Base-by-base conservation (phyloP, 1,140 invertebrate genomes). In the Muscidifurax raptorellus region DNA sequence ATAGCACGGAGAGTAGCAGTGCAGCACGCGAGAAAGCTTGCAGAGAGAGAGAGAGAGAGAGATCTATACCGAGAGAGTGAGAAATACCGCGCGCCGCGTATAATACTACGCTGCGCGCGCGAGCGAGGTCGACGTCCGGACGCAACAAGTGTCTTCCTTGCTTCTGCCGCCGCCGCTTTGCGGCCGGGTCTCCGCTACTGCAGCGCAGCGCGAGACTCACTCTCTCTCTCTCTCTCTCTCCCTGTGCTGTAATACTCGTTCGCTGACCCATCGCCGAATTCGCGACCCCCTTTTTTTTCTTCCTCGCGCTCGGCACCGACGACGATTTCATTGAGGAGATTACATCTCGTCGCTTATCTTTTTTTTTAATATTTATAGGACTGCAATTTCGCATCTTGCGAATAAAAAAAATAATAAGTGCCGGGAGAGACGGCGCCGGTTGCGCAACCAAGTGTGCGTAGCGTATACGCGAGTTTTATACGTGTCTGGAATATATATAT, bases 81-180 rank as follows among this genome's bases (percentile, higher is more conserved):
- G 77, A 79, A 79, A 79, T 79, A 25, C 77, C 77, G 59, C 44
- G 47, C 36, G 52, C 22, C 52, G 52, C 52, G 52, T 59, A 59
- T 59, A n/a, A n/a, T 1, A 40, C 18, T 59, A n/a, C 52, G 52
- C 52, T n/a, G 52, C 52, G 52, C 52, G 22, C 22, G 52, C 22
- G 52, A 59, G 52, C 52, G 52, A 59, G 83, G 83, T 85, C 82
- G 81, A 83, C 83, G 72, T 27, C 74, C 80, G 52, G 40, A 32
- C 80, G 80, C 80, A 82, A 82, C 27, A 27, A 40, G 69, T 76
- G n/a, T 7, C 66, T 77, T 76, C 25, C 74, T 59, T 59, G 52
- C 52, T 18, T 18, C 52, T 18, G 52, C 52, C 52, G 52, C 52
- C 52, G 52, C 52, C 18, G 52, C 22, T 22, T 22, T 22, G 52